Percentiles rank a stretch among this genome's conserved stretches.
phyloP scores from a whole-genome alignment of 1,140 invertebrate species.

The Hylyphantes graminicola region DNA sequence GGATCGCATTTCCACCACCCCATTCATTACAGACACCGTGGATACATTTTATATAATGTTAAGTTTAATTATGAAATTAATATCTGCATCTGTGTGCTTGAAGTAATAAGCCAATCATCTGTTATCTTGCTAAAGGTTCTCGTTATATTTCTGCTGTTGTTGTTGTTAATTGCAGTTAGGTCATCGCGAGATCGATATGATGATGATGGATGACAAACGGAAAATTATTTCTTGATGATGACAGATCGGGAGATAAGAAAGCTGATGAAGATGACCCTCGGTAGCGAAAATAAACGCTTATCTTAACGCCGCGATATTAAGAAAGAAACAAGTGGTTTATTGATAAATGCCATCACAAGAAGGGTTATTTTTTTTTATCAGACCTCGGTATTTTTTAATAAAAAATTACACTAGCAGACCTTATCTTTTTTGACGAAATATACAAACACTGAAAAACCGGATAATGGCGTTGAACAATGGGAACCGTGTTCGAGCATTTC shows the following conservation, averaged over 20 bases:
- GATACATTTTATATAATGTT: too few species aligned
- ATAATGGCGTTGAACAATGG: background rate
- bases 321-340: slow-evolving; percentile 20
- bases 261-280: slow-evolving; percentile 37
- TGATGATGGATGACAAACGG: slow-evolving; percentile 44
- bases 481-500: too few species aligned
- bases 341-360: slow-evolving; percentile 6
- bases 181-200: slow-evolving; percentile 1
- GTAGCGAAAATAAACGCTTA: slow-evolving; percentile 44
- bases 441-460: background rate
- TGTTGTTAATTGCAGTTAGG: slow-evolving; percentile 40
- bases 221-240: slow-evolving; percentile 38
- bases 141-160: background rate
- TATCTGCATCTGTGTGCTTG: background rate
- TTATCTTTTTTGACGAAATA: background rate
- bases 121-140: slow-evolving; percentile 4
- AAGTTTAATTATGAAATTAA: too few species aligned
- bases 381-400: background rate
- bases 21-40: too few species aligned
- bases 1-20: too few species aligned
- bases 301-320: slow-evolving; percentile 32
- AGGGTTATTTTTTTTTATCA: background rate
- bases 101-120: slow-evolving; percentile 9
- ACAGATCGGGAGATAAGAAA: slow-evolving; percentile 30
- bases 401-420: background rate